Percentiles rank a stretch among this genome's conserved stretches.
These are phyloP conservation scores for Aegypius monachus DNA, from an alignment of 2,113 vertebrate species.

Conservation along the genomic window DNA sequence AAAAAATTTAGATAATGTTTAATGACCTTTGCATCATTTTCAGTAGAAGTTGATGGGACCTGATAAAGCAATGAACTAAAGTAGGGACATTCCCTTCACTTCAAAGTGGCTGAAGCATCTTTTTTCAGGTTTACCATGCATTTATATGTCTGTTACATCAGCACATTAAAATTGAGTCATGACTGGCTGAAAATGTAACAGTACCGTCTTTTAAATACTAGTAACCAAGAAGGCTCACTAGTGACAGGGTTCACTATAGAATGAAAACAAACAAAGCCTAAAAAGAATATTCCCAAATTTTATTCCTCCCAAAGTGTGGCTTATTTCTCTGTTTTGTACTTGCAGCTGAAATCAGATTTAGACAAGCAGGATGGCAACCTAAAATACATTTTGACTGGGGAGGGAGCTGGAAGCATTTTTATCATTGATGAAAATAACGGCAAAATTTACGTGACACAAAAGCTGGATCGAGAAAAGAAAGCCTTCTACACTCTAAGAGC, in stretches of 20 bases:
- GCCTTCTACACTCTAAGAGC: conserved; percentile 84
- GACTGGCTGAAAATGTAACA: not conserved
- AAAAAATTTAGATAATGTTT: not conserved
- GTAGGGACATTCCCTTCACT: not conserved
- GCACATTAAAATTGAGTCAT: not conserved
- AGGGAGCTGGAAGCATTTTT: conserved; percentile 83
- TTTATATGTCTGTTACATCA: not conserved
- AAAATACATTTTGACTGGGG: conserved; percentile 82
- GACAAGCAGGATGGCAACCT: conserved; percentile 79
- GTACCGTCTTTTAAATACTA: not conserved
- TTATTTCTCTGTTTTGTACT: not conserved
- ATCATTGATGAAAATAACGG: conserved; percentile 79
- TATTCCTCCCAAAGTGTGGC: not conserved
- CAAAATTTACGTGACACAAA: conserved; percentile 76
- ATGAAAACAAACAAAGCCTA: not conserved
- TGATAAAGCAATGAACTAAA: not conserved
- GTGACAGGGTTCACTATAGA: not conserved
- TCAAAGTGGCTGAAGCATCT: not conserved
- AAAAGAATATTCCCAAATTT: not conserved
- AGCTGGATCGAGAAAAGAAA: conserved; percentile 86
- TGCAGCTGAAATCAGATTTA: conserved; percentile 84
- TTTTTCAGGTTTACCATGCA: not conserved
- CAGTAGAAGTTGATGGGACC: not conserved
- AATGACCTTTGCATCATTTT: not conserved
- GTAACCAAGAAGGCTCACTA: not conserved